Conservation (phyloP, 2,888 invertebrate species). For the Lysandra coridon region DNA sequence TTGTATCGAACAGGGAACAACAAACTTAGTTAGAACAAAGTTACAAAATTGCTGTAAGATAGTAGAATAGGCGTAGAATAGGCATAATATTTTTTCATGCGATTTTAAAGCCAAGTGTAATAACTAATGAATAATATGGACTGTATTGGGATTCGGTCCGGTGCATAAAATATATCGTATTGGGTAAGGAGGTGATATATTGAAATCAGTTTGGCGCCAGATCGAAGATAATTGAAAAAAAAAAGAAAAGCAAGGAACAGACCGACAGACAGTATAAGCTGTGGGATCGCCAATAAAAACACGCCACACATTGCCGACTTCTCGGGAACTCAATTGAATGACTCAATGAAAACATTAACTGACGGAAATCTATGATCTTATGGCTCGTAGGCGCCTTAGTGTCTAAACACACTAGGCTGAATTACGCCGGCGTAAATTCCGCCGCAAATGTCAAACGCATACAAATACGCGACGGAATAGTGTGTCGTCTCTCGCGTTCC, state of each 20-base stretch:
- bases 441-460: too few species aligned
- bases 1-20: too few species aligned
- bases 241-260: background rate
- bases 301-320: conserved; percentile 10
- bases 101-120: background rate
- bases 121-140: background rate
- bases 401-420: too few species aligned
- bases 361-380: background rate
- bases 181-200: conserved; percentile 24
- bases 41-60: too few species aligned
- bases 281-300: conserved; percentile 22
- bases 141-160: background rate
- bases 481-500: too few species aligned
- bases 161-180: conserved; percentile 23
- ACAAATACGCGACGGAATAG: too few species aligned
- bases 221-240: conserved; percentile 25
- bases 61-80: too few species aligned
- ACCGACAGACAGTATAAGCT: background rate
- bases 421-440: too few species aligned
- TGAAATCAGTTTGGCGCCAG: conserved; percentile 29
- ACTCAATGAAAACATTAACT: background rate
- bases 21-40: too few species aligned
- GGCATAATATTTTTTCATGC: background rate
- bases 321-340: background rate
- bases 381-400: background rate